Conservation (phyloP, 2,888 invertebrate species). For the Iphiclides podalirius region DNA sequence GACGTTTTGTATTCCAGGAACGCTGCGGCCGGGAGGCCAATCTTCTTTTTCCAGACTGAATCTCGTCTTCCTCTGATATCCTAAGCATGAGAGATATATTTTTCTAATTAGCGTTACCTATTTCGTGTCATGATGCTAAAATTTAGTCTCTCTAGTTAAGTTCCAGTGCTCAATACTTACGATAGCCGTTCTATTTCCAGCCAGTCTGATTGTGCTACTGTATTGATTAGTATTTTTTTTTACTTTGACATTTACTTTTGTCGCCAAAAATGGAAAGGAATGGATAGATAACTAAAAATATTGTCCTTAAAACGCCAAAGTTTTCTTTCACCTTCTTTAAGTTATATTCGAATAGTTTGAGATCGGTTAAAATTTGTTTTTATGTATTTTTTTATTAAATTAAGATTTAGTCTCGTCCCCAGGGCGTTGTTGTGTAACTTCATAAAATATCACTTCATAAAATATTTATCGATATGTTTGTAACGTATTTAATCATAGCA, state of each 20-base stretch:
- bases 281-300: too few species aligned
- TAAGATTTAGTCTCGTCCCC: too few species aligned
- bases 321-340: too few species aligned
- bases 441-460: too few species aligned
- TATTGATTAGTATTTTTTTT: background rate
- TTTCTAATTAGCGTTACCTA: slow-evolving; percentile 14
- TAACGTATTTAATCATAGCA: slow-evolving; percentile 6
- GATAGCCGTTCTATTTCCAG: background rate
- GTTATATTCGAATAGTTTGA: too few species aligned
- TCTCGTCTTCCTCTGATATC: slow-evolving; percentile 8
- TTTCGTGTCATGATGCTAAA: slow-evolving; percentile 9
- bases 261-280: too few species aligned
- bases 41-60: slow-evolving; percentile 37
- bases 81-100: slow-evolving; percentile 15
- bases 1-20: slow-evolving; percentile 47
- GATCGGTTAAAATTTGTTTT: background rate
- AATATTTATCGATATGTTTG: background rate
- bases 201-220: background rate
- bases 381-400: too few species aligned
- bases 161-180: background rate
- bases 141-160: background rate
- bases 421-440: too few species aligned
- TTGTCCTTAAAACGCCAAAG: too few species aligned
- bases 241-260: too few species aligned
- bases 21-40: slow-evolving; percentile 45